phyloP scores from a whole-genome alignment of 1,140 invertebrate genomes.

The Parapsyche elsis region DNA sequence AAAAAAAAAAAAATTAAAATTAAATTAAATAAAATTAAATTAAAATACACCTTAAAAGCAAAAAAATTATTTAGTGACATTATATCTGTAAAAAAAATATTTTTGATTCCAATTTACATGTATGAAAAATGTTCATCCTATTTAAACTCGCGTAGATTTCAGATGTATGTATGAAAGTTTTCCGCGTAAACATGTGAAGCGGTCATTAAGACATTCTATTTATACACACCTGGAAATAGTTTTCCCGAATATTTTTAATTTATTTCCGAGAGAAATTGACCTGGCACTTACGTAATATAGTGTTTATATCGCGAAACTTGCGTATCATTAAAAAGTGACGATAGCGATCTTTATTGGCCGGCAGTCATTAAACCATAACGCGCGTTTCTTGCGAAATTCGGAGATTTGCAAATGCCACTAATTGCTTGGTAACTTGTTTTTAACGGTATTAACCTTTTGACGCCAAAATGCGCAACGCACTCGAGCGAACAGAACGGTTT shows the following conservation, averaged over 20 bases:
- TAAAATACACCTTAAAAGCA: too few relatives aligned
- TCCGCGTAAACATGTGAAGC: constrained; percentile 14
- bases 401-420: neutral
- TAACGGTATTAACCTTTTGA: too few relatives aligned
- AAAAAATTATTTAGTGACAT: too few relatives aligned
- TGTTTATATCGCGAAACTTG: neutral
- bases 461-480: too few relatives aligned
- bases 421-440: too few relatives aligned
- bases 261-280: neutral
- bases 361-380: neutral
- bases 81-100: too few relatives aligned
- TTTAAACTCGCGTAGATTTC: too few relatives aligned
- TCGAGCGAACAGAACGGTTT: neutral
- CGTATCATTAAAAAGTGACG: constrained; percentile 7
- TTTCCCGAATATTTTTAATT: constrained; percentile 3
- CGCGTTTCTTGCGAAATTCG: neutral
- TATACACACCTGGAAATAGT: constrained; percentile 13
- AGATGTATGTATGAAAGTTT: neutral
- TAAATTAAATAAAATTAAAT: too few relatives aligned
- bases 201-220: constrained; percentile 16
- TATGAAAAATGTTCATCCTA: too few relatives aligned
- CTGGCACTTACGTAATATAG: neutral
- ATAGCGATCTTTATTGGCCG: neutral
- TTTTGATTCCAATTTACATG: too few relatives aligned
- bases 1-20: too few relatives aligned